Conservation (phyloP, 2,888 invertebrate species). For the Nemurella pictetii region DNA sequence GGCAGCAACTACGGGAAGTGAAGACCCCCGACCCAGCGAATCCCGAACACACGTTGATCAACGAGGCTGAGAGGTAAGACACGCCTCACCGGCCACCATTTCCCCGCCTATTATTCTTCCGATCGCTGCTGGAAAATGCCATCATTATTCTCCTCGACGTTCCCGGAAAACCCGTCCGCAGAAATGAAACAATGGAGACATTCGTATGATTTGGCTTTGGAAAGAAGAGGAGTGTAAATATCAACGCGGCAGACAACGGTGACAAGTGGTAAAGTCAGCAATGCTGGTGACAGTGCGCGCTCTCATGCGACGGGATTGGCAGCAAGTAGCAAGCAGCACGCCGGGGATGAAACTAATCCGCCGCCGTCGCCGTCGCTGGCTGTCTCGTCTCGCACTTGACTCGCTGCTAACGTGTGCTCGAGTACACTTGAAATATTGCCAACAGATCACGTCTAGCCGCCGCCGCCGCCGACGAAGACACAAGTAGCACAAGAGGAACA, state of each 20-base stretch:
- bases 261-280: constrained; percentile 32
- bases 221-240: background rate
- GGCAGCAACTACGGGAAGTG: constrained; percentile 20
- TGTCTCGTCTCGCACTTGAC: background rate
- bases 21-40: background rate
- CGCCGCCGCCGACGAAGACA: background rate
- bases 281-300: background rate
- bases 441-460: constrained; percentile 3
- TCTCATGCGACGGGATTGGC: background rate
- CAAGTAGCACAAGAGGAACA: background rate
- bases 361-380: background rate
- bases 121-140: background rate
- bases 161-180: background rate
- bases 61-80: constrained; percentile 38
- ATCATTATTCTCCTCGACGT: background rate
- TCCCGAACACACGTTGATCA: constrained; percentile 1
- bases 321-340: too few species aligned
- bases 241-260: constrained; percentile 3
- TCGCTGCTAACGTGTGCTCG: background rate
- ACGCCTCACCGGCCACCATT: background rate
- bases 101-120: background rate
- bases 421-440: constrained; percentile 18
- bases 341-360: background rate
- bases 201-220: background rate
- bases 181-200: background rate